Evolutionary conservation across 1,140 invertebrate species (phyloP).

Genomic region (Globodera ellingtonae): DNA sequence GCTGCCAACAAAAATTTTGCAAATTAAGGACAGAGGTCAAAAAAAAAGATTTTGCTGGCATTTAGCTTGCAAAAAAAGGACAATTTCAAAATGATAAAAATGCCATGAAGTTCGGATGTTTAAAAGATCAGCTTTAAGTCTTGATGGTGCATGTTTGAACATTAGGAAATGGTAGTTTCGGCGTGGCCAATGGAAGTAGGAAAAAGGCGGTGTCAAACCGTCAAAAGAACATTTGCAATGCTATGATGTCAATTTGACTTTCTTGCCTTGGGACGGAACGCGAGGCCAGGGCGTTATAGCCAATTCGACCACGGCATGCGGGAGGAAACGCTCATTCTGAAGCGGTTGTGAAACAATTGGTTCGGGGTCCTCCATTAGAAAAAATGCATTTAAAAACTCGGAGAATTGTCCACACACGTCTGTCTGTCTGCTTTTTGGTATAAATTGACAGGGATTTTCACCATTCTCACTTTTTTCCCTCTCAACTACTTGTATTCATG

Average conservation of each 20-base stretch:
- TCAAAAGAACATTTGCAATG: background rate
- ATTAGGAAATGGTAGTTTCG: background rate
- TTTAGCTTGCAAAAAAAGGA: too few relatives aligned
- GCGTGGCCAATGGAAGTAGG: constrained; percentile 15
- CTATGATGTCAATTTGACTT: background rate
- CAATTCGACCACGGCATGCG: constrained; percentile 51
- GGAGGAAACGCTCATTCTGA: constrained; percentile 38
- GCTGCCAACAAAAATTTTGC: too few relatives aligned
- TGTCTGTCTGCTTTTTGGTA: background rate
- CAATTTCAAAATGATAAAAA: too few relatives aligned
- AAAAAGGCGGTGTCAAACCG: constrained; percentile 46
- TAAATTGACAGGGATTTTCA: constrained; percentile 33
- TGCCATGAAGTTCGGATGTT: too few relatives aligned
- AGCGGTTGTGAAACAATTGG: constrained; percentile 30
- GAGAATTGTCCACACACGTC: background rate
- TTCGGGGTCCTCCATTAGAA: constrained; percentile 24
- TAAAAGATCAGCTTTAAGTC: too few relatives aligned
- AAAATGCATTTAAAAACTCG: too few relatives aligned
- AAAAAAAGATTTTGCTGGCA: too few relatives aligned
- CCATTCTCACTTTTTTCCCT: constrained; percentile 39
- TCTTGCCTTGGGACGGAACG: constrained; percentile 23
- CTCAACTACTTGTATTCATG: constrained; percentile 35
- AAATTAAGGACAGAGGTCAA: too few relatives aligned
- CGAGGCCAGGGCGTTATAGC: constrained; percentile 36
- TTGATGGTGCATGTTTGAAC: too few relatives aligned